Conservation (phyloP, 2,888 invertebrate genomes). For the Empis stercorea region DNA sequence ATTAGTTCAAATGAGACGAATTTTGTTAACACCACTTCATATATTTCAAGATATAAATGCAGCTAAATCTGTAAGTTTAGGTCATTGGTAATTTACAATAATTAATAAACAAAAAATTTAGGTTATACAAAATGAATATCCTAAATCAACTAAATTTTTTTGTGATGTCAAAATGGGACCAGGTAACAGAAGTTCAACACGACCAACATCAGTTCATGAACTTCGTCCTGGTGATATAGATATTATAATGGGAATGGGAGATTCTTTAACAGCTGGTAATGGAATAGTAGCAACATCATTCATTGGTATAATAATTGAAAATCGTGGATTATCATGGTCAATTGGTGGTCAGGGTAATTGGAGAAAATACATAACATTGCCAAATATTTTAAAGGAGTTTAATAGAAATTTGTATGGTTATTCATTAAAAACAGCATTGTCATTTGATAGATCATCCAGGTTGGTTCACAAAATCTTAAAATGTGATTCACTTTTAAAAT, state of each 20-base stretch:
- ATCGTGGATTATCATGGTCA: conserved; percentile 39
- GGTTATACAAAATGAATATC: background rate
- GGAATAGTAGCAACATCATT: conserved; percentile 27
- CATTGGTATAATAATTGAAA: conserved; percentile 35
- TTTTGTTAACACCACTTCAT: no score
- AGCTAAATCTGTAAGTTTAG: no score
- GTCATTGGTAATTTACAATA: no score
- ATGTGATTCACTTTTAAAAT: no score
- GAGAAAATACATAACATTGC: conserved; percentile 41
- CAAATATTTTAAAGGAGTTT: conserved; percentile 49
- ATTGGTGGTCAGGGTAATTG: conserved; percentile 43
- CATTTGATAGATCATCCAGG: conserved; percentile 31
- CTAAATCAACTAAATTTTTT: conserved; percentile 16
- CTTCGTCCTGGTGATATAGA: conserved; percentile 50
- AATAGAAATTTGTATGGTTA: conserved; percentile 52
- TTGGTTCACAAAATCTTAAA: background rate
- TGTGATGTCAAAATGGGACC: conserved; percentile 30
- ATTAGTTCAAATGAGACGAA: no score
- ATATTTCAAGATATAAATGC: no score
- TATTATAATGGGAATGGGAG: conserved; percentile 46
- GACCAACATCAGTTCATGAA: conserved; percentile 43
- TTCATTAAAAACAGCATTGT: conserved; percentile 39
- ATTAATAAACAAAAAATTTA: background rate
- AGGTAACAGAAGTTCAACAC: conserved; percentile 27
- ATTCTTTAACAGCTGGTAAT: conserved; percentile 46